Conservation (phyloP, 2,797 vertebrate species). For the Poecilia gillii region DNA sequence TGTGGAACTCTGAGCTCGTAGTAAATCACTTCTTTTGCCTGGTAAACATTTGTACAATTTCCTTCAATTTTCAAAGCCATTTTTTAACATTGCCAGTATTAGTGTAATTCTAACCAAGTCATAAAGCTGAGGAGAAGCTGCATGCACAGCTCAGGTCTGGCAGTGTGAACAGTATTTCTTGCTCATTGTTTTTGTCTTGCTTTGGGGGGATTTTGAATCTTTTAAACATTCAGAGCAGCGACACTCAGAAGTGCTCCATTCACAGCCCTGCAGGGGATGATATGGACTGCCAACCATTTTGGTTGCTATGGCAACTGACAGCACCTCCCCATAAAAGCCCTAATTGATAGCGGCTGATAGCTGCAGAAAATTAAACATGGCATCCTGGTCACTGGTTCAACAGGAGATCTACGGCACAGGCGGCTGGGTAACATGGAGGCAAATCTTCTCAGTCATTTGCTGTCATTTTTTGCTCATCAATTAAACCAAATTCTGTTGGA, state of each 20-base stretch:
- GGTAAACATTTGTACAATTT: constrained; percentile 41
- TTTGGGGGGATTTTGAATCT: constrained; percentile 50
- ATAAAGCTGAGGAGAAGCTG: constrained; percentile 14
- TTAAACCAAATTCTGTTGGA: background rate
- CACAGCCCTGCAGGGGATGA: constrained; percentile 57
- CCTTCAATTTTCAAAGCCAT: constrained; percentile 36
- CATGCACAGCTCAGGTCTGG: constrained; percentile 23
- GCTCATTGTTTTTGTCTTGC: constrained; percentile 53
- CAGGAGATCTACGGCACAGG: constrained; percentile 27
- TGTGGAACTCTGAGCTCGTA: constrained; percentile 38
- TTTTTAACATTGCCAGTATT: constrained; percentile 38
- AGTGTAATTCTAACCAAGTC: constrained; percentile 13
- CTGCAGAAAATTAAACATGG: constrained; percentile 53
- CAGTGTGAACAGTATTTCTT: constrained; percentile 42
- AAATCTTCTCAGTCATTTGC: background rate
- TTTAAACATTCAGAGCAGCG: constrained; percentile 47
- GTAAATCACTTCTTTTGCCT: constrained; percentile 39
- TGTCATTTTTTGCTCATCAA: background rate
- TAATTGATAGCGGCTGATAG: constrained; percentile 67
- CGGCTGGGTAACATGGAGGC: background rate
- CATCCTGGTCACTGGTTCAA: constrained; percentile 20
- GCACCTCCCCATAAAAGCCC: constrained; percentile 57
- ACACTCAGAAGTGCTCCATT: constrained; percentile 44
- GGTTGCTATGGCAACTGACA: constrained; percentile 65
- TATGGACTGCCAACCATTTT: constrained; percentile 46